Conservation (phyloP, 2,888 invertebrate species). For the Mythimna vitellina region DNA sequence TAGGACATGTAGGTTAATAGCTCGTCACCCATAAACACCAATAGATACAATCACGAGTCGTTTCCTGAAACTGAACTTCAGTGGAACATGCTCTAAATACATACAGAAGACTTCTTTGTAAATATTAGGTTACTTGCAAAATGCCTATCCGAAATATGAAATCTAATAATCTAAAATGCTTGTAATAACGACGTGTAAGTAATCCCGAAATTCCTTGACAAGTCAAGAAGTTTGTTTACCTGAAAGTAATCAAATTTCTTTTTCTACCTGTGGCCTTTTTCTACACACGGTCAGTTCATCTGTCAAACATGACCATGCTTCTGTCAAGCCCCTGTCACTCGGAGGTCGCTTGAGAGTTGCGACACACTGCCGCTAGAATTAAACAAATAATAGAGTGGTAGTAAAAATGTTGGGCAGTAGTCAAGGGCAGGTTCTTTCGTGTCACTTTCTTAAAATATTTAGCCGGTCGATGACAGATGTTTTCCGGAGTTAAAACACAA, state of each 20-base stretch:
- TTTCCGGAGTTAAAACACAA: conserved; percentile 10
- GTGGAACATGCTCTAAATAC: conserved; percentile 14
- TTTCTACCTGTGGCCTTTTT: conserved; percentile 10
- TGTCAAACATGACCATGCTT: conserved; percentile 69
- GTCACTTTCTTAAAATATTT: conserved; percentile 37
- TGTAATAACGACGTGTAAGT: neutral
- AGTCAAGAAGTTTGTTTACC: neutral
- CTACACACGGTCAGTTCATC: conserved; percentile 54
- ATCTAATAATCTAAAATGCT: no score
- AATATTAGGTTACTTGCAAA: conserved; percentile 2
- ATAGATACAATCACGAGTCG: neutral
- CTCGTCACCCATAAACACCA: conserved; percentile 28
- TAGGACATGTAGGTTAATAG: conserved; percentile 21
- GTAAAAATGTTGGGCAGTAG: conserved; percentile 28
- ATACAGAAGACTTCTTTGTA: conserved; percentile 6
- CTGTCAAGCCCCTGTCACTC: conserved; percentile 59
- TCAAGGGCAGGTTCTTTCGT: conserved; percentile 47
- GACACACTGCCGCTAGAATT: conserved; percentile 63
- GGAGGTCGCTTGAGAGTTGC: conserved; percentile 64
- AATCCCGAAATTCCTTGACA: neutral
- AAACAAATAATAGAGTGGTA: conserved; percentile 33
- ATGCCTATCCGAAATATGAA: neutral
- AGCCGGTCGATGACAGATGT: conserved; percentile 7
- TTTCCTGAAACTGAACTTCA: conserved; percentile 29
- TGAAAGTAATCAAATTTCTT: neutral